Percentiles rank a stretch among this genome's conserved stretches.
Conservation (phyloP, 2,888 invertebrate genomes). For the Microplitis deprimator region DNA sequence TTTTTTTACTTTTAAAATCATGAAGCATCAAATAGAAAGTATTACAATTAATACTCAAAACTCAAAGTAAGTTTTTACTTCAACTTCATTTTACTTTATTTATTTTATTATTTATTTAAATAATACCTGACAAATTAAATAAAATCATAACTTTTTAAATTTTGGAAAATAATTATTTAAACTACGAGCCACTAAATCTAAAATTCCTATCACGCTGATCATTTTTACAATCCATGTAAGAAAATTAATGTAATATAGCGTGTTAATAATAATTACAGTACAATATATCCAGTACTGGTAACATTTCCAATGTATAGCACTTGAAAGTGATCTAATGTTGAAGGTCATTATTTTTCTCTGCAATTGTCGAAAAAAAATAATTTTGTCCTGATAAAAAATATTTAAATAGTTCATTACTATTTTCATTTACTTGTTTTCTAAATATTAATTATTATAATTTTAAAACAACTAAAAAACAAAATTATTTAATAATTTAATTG, state of each 20-base stretch:
- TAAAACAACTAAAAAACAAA: too few species aligned
- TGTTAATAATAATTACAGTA: not conserved
- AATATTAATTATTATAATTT: too few species aligned
- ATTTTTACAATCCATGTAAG: not conserved
- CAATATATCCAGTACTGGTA: not conserved
- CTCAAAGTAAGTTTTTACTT: not conserved
- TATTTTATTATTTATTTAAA: not conserved
- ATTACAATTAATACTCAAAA: not conserved
- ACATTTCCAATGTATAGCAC: not conserved
- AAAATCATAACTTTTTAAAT: too few species aligned
- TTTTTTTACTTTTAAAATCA: not conserved
- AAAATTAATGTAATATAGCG: not conserved
- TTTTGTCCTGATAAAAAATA: not conserved
- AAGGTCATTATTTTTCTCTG: not conserved
- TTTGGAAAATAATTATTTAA: too few species aligned
- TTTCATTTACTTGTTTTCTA: too few species aligned
- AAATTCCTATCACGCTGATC: too few species aligned
- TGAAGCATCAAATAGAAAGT: not conserved
- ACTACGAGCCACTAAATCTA: too few species aligned
- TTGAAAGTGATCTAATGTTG: constrained; percentile 1
- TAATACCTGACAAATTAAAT: not conserved
- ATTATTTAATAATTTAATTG: too few species aligned
- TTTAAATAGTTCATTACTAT: not conserved
- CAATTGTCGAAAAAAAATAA: not conserved
- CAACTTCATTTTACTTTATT: not conserved